Base-by-base conservation (phyloP, 2,113 vertebrate genomes). In the Nyctibius bracteatus region DNA sequence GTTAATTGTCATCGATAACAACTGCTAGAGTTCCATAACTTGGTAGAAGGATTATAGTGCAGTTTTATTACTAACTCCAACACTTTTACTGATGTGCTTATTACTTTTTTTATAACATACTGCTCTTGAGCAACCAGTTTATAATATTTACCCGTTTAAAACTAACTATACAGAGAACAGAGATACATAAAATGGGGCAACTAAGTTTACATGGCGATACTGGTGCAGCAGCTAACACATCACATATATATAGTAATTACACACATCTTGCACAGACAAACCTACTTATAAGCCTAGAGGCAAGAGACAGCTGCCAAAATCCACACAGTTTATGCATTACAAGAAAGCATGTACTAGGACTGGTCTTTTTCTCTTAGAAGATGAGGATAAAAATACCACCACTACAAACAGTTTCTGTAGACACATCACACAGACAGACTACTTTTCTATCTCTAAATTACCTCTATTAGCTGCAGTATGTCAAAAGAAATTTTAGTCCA, bases 101-200 rank as follows among this genome's bases (percentile, higher is more conserved):
- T 91, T 92, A 92, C 75, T 84, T 92, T 55, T 93, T 96, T 97
- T 72, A 96, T 81, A 96, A 94, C 11, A 1, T n/a, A 28, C 44
- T 67, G 65, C 94, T 96, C 96, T 96, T 96, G 94, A 96, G 92
- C 93, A 91, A 91, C 66, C 78, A 58, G 55, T 94, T 96, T 86
- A 93, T 90, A 96, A 61, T 93, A 96, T 95, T 88, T 94, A 95
- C 89, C 49, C 87, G 91, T 92, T 94, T 68, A 82, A 82, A 94
- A 58, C 70, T 9, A 82, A 47, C 57, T 80, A 80, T 96, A 90
- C 58, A 91, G 86, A 84, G 57, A 92, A 94, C 43, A 91, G 33
- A 43, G 43, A 35, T 18, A 78, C 52, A 81, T 63, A 81, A 28
- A 78, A 79, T 89, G 83, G 72, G 83, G 72, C 61, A 94, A 25